Conservation (phyloP, 2,888 invertebrate species). For the Oligia strigilis region DNA sequence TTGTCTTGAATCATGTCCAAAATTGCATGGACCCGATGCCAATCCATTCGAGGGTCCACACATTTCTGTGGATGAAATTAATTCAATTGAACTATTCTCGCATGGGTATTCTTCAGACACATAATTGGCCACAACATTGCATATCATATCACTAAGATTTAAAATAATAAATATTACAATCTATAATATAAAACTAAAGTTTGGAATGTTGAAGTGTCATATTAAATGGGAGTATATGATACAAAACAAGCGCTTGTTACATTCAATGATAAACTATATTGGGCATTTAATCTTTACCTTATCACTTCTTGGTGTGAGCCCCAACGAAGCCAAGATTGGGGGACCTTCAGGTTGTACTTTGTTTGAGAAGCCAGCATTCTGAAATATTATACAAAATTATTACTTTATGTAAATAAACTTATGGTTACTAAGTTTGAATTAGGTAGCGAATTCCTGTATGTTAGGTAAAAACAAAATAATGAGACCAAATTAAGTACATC, state of each 20-base stretch:
- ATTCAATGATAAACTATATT: slow-evolving; percentile 64
- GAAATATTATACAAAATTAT: slow-evolving; percentile 70
- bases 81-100: slow-evolving; percentile 86
- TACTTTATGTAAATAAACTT: background rate
- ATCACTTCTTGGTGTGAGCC: slow-evolving; percentile 89
- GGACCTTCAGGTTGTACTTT: slow-evolving; percentile 88
- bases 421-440: background rate
- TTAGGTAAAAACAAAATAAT: slow-evolving; percentile 27
- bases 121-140: slow-evolving; percentile 43
- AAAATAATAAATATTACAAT: slow-evolving; percentile 8
- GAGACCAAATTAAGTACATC: slow-evolving; percentile 12
- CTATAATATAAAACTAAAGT: slow-evolving; percentile 22
- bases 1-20: slow-evolving; percentile 86
- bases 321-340: slow-evolving; percentile 89
- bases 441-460: background rate
- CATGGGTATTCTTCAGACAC: slow-evolving; percentile 62
- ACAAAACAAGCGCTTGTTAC: slow-evolving; percentile 57
- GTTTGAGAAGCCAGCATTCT: slow-evolving; percentile 78
- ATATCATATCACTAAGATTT: slow-evolving; percentile 26
- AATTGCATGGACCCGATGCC: slow-evolving; percentile 88
- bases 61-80: slow-evolving; percentile 89
- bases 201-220: slow-evolving; percentile 70
- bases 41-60: slow-evolving; percentile 89
- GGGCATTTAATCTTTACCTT: slow-evolving; percentile 84
- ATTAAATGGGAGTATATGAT: slow-evolving; percentile 67